Evolutionary conservation across 92 coral and sea anemone genomes (phyloP).

Genomic region (Parazoanthus atlanticus): DNA sequence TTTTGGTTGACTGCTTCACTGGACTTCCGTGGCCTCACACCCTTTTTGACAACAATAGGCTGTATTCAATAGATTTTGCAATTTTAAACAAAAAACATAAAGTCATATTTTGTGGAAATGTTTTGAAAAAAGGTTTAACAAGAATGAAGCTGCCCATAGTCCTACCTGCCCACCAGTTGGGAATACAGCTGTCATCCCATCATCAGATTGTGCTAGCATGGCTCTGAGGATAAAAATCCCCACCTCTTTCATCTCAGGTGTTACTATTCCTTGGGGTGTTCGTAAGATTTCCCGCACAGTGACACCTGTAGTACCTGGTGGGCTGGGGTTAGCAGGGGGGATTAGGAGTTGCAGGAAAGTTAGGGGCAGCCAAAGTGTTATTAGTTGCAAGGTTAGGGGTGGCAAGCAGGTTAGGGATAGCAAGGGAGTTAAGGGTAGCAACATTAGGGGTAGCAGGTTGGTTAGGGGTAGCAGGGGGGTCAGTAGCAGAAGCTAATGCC

Average conservation of each 20-base stretch:
- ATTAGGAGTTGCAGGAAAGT: not conserved
- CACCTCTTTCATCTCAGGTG: slow-evolving; percentile 11
- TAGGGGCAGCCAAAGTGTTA: not conserved
- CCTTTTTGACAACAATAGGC: slow-evolving; percentile 32
- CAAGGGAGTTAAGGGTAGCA: no score
- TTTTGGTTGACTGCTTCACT: slow-evolving; percentile 11
- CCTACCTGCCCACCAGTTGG: slow-evolving; percentile 29
- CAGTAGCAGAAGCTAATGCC: not conserved
- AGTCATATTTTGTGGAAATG: not conserved
- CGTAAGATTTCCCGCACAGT: not conserved
- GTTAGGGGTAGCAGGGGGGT: not conserved
- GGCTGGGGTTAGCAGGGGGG: not conserved
- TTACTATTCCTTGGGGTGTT: not conserved
- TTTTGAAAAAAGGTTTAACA: not conserved
- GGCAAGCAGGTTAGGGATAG: no score
- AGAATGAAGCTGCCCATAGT: not conserved
- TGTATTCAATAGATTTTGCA: not conserved
- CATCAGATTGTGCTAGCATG: not conserved
- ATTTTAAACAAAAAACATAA: not conserved
- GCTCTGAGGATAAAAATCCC: slow-evolving; percentile 8
- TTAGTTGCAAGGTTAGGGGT: not conserved
- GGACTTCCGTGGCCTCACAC: slow-evolving; percentile 25
- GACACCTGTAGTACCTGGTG: not conserved
- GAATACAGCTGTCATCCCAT: slow-evolving; percentile 11
- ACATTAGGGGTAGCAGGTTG: not conserved